Base-by-base conservation (phyloP, 2,113 vertebrate genomes). In the Boulengeromyrus knoepffleri region DNA sequence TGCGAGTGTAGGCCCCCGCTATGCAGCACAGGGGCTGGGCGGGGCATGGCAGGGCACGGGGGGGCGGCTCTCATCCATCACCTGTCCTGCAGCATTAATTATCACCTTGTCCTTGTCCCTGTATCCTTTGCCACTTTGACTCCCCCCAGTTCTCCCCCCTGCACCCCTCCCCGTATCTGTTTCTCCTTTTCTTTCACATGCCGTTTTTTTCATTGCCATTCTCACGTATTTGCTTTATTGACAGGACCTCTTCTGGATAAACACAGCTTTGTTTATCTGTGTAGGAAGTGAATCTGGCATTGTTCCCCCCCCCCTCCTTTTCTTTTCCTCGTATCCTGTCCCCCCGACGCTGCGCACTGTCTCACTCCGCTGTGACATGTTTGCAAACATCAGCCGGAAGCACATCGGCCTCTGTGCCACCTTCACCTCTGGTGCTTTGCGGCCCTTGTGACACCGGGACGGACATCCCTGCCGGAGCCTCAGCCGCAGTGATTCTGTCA, bases 21-120 rank as follows among this genome's bases (percentile, higher is more conserved):
- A 70, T n/a, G 27, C 39, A 89, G 45, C 70, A 31, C 62, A 56
- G 66, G 46, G 77, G 4, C 19, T 8, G 77, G 50, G 50, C 24
- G 1, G 50, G 58, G 84, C 84, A 90, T 15, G 17, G 17, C 89
- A 87, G 27, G 36, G 46, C n/a, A 46, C 17, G 1, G 45, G n/a
- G 42, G 31, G 50, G 85, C 36, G 50, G n/a, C 46, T 70, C 42
- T 27, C 47, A 91, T 74, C 62, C 62, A 80, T 89, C 85, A 77
- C 74, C 74, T 42, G 62, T 45, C 62, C 6, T 84, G 47, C 83
- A 77, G 31, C 50, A 70, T 77, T 66, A 88, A 85, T 36, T 90
- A 88, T 50, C 49, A 49, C 85, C 87, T 88, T 70, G n/a, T 46
- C 66, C 36, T 66, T 85, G 27, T 52, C 66, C 46, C 50, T 84